phyloP scores from a whole-genome alignment of 2,888 invertebrate species.

The Ophion ellenae region DNA sequence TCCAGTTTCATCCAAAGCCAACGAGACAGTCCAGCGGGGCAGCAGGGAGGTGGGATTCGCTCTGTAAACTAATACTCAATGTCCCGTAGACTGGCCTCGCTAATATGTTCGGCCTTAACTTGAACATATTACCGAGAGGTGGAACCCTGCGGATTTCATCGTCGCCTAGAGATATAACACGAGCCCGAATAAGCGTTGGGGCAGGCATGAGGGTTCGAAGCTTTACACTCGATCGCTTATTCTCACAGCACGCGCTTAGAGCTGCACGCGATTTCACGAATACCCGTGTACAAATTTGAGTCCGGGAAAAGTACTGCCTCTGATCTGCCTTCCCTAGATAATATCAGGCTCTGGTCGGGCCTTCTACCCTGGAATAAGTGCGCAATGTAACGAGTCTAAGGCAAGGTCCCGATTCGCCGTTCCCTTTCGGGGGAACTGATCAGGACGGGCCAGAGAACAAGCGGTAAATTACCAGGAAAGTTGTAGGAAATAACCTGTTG shows the following conservation, averaged over 20 bases:
- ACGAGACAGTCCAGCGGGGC: conserved; percentile 1
- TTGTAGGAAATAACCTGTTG: too few species aligned
- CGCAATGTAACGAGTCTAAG: too few species aligned
- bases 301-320: too few species aligned
- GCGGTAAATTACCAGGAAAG: too few species aligned
- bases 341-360: too few species aligned
- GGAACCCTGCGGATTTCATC: conserved; percentile 61
- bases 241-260: conserved; percentile 64
- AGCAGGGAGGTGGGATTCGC: conserved; percentile 1
- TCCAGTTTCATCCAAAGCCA: conserved; percentile 18
- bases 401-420: too few species aligned
- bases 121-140: conserved; percentile 50
- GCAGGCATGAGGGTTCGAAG: conserved; percentile 41
- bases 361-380: too few species aligned
- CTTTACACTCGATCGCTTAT: conserved; percentile 60
- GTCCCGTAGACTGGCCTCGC: conserved; percentile 34
- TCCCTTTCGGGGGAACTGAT: too few species aligned
- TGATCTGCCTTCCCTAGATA: too few species aligned
- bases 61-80: conserved; percentile 57
- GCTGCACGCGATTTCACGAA: conserved; percentile 28
- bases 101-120: conserved; percentile 58
- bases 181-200: conserved; percentile 11
- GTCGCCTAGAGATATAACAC: conserved; percentile 46
- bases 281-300: too few species aligned
- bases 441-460: too few species aligned